Conservation (phyloP, 2,797 vertebrate genomes). For the Hyperoplus lanceolatus region DNA sequence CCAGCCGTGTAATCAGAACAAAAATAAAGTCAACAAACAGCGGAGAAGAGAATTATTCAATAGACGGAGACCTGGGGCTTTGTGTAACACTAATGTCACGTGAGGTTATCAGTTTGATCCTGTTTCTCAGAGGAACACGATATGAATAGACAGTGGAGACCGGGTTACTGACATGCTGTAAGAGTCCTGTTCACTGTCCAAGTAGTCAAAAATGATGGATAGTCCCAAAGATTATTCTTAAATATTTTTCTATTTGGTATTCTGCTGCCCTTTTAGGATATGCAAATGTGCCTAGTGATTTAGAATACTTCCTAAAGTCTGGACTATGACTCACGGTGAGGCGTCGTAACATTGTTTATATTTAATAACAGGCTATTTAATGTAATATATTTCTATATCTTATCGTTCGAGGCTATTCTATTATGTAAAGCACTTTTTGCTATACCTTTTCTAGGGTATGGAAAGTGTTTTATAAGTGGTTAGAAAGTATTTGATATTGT, state of each 20-base stretch:
- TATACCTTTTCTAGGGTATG: too few species aligned
- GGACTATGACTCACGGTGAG: too few species aligned
- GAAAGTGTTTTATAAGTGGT: too few species aligned
- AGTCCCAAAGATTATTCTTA: constrained; percentile 18
- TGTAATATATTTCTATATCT: too few species aligned
- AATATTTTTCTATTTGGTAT: neutral
- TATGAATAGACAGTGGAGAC: constrained; percentile 20
- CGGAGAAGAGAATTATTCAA: constrained; percentile 65
- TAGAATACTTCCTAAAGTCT: too few species aligned
- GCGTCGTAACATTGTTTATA: too few species aligned
- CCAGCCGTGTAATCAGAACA: constrained; percentile 67
- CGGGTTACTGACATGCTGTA: constrained; percentile 36
- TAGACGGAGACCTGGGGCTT: constrained; percentile 54
- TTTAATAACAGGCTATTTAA: too few species aligned
- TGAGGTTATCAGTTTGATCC: constrained; percentile 63
- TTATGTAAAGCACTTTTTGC: too few species aligned
- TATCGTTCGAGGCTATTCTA: too few species aligned
- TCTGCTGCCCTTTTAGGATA: neutral
- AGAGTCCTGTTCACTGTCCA: constrained; percentile 22
- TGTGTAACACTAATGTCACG: constrained; percentile 61
- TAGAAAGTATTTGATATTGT: neutral
- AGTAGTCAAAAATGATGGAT: constrained; percentile 24
- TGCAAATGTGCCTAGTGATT: neutral
- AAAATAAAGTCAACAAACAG: constrained; percentile 65
- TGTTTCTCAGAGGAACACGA: constrained; percentile 48